Evolutionary conservation across 2,113 vertebrate genomes (phyloP).

Genomic region (Phrynosoma platyrhinos): DNA sequence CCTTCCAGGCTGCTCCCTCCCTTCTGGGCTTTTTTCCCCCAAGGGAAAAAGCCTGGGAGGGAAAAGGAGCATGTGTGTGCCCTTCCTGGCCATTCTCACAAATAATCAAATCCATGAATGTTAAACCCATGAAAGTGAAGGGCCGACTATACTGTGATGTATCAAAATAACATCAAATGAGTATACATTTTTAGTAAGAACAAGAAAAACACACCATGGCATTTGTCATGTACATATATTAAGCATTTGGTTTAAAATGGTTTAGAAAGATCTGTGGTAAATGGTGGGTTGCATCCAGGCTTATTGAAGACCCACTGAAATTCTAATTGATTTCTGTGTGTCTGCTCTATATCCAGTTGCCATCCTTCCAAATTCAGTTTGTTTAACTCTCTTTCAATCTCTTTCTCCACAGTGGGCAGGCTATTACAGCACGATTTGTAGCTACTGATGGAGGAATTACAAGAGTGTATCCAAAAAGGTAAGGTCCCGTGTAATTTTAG

Average conservation of each 20-base stretch:
- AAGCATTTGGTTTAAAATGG: neutral
- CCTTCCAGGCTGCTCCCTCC: too few species aligned
- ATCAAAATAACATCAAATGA: neutral
- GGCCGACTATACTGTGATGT: neutral
- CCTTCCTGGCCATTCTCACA: too few species aligned
- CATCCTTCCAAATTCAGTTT: neutral
- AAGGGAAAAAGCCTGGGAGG: too few species aligned
- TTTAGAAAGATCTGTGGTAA: neutral
- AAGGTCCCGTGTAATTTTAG: slow-evolving; percentile 54
- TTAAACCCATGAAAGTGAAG: fast-evolving
- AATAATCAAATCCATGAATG: too few species aligned
- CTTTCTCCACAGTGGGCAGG: slow-evolving; percentile 78
- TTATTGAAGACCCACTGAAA: neutral
- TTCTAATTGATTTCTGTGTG: neutral
- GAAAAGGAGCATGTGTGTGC: too few species aligned
- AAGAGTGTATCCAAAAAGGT: slow-evolving; percentile 95
- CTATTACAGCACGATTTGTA: slow-evolving; percentile 91
- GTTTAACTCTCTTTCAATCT: slow-evolving; percentile 46
- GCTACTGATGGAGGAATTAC: slow-evolving; percentile 98
- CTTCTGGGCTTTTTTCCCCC: too few species aligned
- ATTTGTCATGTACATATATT: neutral
- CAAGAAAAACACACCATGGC: neutral
- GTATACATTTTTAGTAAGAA: neutral
- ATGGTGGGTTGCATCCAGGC: neutral
- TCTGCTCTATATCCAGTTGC: neutral